Evolutionary conservation across 2,113 vertebrate species (phyloP), one percentile per base, ranked within the genome.

Genomic region (Brachypodius melanocephalos): DNA sequence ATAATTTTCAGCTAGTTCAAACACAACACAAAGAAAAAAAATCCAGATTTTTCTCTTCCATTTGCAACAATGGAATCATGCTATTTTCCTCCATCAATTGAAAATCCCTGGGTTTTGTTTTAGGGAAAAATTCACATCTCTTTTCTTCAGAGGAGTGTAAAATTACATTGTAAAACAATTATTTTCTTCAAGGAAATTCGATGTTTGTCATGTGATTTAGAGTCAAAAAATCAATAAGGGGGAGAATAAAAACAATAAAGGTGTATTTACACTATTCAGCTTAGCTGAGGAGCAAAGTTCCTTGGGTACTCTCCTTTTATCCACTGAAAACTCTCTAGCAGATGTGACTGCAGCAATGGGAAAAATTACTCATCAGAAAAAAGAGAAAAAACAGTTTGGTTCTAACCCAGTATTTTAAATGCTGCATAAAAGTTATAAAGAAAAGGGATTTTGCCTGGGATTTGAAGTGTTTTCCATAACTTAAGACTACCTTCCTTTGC

Each of bases 121-220:
- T 84, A 51, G 58, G 42, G 71, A 80, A 88, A 90, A 72, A 43
- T 76, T 77, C 54, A 85, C 20, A 52, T 73, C 25, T 75, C 42
- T 76, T 29, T 83, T 92, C 83, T 93, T 83, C 49, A 92, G 42
- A 73, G 42, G 29, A 84, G 72, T 93, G 89, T 90, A 95, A 95
- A 95, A 90, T 93, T 65, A 61, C 88, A 57, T 62, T 49, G 18
- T 49, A 88, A 95, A 69, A 21, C 72, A 93, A 88, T 92, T 87
- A 84, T 94, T 84, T 86, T 92, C 55, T 78, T 87, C 68, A 59
- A 89, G 65, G 51, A 93, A 89, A 87, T 93, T 93, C 57, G 8
- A 67, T 84, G 85, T 65, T 75, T 72, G 40, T 71, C 73, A 48
- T 84, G 57, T 78, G 57, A 63, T 68, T 51, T 48, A 36, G 62